Evolutionary conservation across 1,140 invertebrate species (phyloP).

Genomic region (Drosophila watanabei): DNA sequence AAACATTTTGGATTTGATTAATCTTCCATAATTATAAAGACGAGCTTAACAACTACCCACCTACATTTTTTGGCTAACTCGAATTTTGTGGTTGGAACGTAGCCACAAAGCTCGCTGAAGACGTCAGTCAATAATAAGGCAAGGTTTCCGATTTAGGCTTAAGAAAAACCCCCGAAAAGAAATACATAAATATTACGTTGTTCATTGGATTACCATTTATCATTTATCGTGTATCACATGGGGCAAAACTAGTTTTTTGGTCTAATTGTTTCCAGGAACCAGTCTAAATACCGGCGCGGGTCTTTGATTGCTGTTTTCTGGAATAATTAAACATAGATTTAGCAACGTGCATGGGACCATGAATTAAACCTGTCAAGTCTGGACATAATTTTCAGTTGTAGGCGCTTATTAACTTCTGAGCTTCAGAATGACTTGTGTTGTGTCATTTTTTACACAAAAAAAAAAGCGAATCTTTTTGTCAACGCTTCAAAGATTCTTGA

Average conservation of each 20-base stretch:
- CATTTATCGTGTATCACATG: not conserved
- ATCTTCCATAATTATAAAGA: slow-evolving; percentile 21
- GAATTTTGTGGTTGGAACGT: not conserved
- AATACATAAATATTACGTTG: slow-evolving; percentile 26
- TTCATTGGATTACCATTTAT: slow-evolving; percentile 22
- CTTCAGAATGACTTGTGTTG: slow-evolving; percentile 11
- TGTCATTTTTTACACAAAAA: not conserved
- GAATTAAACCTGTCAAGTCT: not conserved
- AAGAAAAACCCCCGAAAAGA: slow-evolving; percentile 31
- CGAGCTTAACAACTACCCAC: slow-evolving; percentile 12
- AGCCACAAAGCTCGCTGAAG: slow-evolving; percentile 13
- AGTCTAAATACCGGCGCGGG: slow-evolving; percentile 2
- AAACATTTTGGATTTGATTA: slow-evolving; percentile 3
- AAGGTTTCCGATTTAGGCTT: slow-evolving; percentile 36
- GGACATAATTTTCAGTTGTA: slow-evolving; percentile 17
- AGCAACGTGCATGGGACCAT: not conserved
- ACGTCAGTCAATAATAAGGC: slow-evolving; percentile 11
- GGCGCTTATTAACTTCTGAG: slow-evolving; percentile 17
- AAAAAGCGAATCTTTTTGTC: slow-evolving; percentile 16
- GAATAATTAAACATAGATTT: slow-evolving; percentile 21
- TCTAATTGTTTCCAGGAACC: slow-evolving; percentile 36
- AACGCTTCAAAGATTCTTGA: slow-evolving; percentile 25
- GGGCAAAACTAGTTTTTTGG: slow-evolving; percentile 24
- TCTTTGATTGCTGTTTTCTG: slow-evolving; percentile 2
- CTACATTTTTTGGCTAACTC: slow-evolving; percentile 10